Evolutionary conservation across 2,888 invertebrate species (phyloP), one percentile per base, ranked within the genome.

Genomic region (Apomyelois bistriatella): DNA sequence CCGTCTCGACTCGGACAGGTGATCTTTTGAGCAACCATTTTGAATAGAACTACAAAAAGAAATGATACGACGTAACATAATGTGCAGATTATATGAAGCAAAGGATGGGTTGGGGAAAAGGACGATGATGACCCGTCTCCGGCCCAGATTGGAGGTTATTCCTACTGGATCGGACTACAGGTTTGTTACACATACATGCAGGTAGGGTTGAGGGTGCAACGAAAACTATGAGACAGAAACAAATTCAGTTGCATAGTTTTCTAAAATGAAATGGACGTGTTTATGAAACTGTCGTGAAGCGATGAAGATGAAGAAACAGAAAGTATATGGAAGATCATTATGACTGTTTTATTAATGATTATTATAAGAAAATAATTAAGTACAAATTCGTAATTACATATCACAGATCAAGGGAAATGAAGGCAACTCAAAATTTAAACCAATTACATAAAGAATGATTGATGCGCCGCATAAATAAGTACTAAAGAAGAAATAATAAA

Each of bases 31-130:
- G 89, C 81, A 86, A 90, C 90, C 90, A 90, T 90, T 90, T 90
- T 90, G 90, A 78, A 89, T 87, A 89, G 87, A 89, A 90, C 90
- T 90, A 90, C 89, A 89, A 90, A 90, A 82, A 90, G 77, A 90
- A 90, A 90, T 85, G 87, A 88, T 80, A 88, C 82, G 90, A 88
- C 89, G 87, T 90, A 88, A 90, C 90, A 84, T 80, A 87, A 85
- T 85, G 88, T 86, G 85, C 82, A 85, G 81, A 82, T 79, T 68
- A 66, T 85, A 85, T 82, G 65, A 85, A 86, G 87, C 87, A 64
- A 13, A 65, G 72, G 70, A 47, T 52, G 57, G 60, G 53, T 53
- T 62, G 57, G 51, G 53, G 54, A 56, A 55, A 53, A 58, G 57
- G 43, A 32, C n/a, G 37, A 47, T 40, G 55, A 37, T 30, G 52